phyloP scores from a whole-genome alignment of 2,888 invertebrate species.

The Rhamnusium bicolor region DNA sequence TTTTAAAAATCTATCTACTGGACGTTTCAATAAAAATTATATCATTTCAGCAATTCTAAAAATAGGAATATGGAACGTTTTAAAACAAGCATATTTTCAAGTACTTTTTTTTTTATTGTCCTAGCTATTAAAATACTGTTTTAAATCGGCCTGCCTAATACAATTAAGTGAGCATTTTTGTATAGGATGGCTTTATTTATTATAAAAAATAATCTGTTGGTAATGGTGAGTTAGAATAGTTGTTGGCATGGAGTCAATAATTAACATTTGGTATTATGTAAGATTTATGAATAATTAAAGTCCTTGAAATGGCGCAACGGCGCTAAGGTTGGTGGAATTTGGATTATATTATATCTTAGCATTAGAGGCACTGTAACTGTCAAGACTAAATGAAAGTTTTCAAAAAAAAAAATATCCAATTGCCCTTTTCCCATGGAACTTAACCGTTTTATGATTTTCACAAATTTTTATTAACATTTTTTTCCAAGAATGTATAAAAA shows the following conservation, averaged over 20 bases:
- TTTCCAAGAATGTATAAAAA: no score
- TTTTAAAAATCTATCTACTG: constrained; percentile 7
- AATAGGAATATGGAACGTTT: no score
- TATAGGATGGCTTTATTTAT: neutral
- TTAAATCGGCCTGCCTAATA: neutral
- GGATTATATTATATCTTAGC: no score
- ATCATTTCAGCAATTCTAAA: neutral
- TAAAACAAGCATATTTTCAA: neutral
- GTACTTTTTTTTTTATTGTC: constrained; percentile 23
- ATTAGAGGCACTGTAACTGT: no score
- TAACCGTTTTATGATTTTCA: no score
- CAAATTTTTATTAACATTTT: no score
- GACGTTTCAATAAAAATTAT: constrained; percentile 11
- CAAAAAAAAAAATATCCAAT: no score
- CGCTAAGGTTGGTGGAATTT: no score
- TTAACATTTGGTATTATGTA: neutral
- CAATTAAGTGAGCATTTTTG: neutral
- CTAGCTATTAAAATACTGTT: constrained; percentile 18
- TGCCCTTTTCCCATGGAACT: no score
- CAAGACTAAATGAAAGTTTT: no score
- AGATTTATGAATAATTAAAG: neutral
- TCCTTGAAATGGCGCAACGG: no score
- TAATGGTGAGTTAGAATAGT: neutral
- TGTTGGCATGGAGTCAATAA: neutral
- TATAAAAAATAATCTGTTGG: neutral